A percentile compares a stretch with the other conserved stretches of the same genome.
Evolutionary conservation across 2,797 vertebrate species (phyloP).

Genomic region (Trachops cirrhosus): DNA sequence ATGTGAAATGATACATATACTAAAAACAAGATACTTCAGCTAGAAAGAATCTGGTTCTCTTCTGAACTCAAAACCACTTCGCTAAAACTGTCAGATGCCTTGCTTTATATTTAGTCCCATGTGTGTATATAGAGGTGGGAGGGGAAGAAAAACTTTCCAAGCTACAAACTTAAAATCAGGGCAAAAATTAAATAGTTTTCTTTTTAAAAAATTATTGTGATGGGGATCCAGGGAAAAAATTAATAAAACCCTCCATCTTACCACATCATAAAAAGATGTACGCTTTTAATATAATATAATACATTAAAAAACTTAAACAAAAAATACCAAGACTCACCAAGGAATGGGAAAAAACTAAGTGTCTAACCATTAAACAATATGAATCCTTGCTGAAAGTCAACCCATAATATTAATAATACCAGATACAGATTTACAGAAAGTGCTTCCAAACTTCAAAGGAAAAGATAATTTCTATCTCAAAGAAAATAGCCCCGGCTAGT

Average conservation of each 20-base stretch:
- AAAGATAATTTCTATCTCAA: not conserved
- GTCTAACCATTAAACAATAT: not conserved
- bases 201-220: not conserved
- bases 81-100: not conserved
- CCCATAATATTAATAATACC: not conserved
- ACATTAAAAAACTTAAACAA: not conserved
- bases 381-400: not conserved
- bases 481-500: not conserved
- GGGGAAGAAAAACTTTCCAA: not conserved
- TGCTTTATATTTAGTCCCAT: not conserved
- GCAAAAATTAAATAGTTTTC: not conserved
- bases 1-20: not conserved
- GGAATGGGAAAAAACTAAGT: not conserved
- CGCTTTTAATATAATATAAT: not conserved
- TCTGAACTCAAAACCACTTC: not conserved
- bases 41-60: not conserved
- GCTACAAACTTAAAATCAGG: not conserved
- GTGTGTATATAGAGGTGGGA: not conserved
- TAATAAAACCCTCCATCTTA: not conserved
- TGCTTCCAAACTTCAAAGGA: not conserved
- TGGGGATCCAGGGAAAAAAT: not conserved
- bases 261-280: not conserved
- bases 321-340: not conserved
- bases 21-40: not conserved
- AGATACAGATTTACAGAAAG: not conserved